These are phyloP conservation scores for Smutsia temminckii DNA, from an alignment of 2,797 vertebrate species.

Conservation along the genomic window DNA sequence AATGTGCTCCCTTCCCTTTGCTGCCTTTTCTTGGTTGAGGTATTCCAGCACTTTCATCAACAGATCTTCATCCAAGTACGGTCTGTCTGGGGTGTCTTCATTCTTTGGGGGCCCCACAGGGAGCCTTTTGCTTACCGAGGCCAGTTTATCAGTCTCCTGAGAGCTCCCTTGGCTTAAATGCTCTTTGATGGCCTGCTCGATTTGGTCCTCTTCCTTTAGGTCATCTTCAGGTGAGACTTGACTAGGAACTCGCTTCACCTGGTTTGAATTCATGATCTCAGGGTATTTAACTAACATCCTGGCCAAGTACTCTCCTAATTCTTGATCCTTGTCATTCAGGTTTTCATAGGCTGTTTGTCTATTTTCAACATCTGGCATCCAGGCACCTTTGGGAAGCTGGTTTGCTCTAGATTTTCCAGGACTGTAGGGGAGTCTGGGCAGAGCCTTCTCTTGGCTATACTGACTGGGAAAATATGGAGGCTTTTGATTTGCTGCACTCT, in stretches of 20 bases:
- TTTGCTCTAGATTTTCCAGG: constrained; percentile 84
- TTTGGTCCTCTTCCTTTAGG: constrained; percentile 82
- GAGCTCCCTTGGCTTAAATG: constrained; percentile 88
- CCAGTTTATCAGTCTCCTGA: constrained; percentile 83
- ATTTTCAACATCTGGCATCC: constrained; percentile 86
- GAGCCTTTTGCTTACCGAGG: constrained; percentile 85
- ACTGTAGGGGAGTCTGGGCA: constrained; percentile 83
- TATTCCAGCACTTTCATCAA: constrained; percentile 92
- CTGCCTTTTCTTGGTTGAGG: constrained; percentile 91
- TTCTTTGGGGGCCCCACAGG: constrained; percentile 76
- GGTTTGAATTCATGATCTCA: constrained; percentile 83
- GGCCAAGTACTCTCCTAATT: constrained; percentile 91
- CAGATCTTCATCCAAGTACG: constrained; percentile 90
- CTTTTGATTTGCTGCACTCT: constrained; percentile 86
- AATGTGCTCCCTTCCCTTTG: constrained; percentile 88
- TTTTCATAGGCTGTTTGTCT: constrained; percentile 89
- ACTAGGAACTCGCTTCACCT: constrained; percentile 86
- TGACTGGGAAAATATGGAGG: constrained; percentile 84
- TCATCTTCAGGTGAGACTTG: constrained; percentile 85
- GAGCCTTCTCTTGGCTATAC: constrained; percentile 86
- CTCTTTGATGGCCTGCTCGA: constrained; percentile 89
- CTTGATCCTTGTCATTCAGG: constrained; percentile 88
- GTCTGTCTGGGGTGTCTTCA: constrained; percentile 85
- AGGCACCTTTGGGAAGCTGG: constrained; percentile 80
- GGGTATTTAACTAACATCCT: constrained; percentile 91